phyloP scores from a whole-genome alignment of 1,140 invertebrate genomes.

The Radopholus similis region DNA sequence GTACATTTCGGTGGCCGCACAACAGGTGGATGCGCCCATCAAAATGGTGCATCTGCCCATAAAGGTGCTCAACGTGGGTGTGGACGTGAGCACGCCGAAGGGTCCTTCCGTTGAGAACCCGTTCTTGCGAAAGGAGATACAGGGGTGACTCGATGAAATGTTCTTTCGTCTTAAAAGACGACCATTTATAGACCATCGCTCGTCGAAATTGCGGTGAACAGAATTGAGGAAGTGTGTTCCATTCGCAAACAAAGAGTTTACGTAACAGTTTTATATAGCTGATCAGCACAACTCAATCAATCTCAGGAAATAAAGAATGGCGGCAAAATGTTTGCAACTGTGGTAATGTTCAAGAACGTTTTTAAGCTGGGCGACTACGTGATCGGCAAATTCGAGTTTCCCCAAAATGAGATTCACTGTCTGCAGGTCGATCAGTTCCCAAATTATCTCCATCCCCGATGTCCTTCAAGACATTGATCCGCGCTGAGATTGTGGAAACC shows the following conservation, averaged over 20 bases:
- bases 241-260: constrained; percentile 23
- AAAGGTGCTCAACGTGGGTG: constrained; percentile 24
- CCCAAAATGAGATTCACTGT: constrained; percentile 36
- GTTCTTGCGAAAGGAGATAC: constrained; percentile 37
- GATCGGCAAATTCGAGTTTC: constrained; percentile 35
- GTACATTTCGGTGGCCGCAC: constrained; percentile 50
- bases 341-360: constrained; percentile 48
- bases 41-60: constrained; percentile 40
- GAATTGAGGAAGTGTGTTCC: constrained; percentile 43
- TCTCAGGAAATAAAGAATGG: constrained; percentile 43
- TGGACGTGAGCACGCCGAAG: constrained; percentile 17
- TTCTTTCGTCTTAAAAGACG: constrained; percentile 14
- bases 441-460: not conserved
- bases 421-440: constrained; percentile 32
- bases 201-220: constrained; percentile 24
- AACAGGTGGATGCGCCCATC: constrained; percentile 55
- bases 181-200: constrained; percentile 28
- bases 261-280: not conserved
- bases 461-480: constrained; percentile 30
- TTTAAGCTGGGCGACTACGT: constrained; percentile 57
- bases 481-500: constrained; percentile 39
- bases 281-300: not conserved
- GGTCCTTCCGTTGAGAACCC: constrained; percentile 33
- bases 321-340: constrained; percentile 34
- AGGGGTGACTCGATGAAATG: constrained; percentile 26